These are phyloP conservation scores for Xylota segnis DNA, from an alignment of 2,888 invertebrate genomes.

Conservation along the genomic window DNA sequence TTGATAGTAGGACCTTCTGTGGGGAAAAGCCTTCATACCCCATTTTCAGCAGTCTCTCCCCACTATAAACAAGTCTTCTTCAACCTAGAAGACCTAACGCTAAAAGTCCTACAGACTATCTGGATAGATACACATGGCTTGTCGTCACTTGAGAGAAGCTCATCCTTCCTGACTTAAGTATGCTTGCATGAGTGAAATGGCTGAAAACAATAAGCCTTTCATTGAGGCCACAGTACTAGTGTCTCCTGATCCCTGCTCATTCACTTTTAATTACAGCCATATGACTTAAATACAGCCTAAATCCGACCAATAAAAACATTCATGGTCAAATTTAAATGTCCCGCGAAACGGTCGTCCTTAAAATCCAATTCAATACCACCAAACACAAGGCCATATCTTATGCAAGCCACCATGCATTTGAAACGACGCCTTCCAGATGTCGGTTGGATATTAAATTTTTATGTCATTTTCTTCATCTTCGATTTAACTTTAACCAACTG, in stretches of 20 bases:
- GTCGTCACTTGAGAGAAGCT: no score
- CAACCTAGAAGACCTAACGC: no score
- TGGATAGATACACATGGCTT: no score
- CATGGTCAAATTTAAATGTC: conserved; percentile 2
- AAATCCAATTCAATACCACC: neutral
- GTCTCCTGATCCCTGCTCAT: neutral
- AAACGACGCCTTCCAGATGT: conserved; percentile 16
- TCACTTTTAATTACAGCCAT: neutral
- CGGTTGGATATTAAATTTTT: conserved; percentile 5
- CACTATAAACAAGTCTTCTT: no score
- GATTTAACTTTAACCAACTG: conserved; percentile 18
- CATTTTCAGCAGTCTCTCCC: no score
- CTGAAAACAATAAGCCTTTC: no score
- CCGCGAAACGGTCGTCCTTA: neutral
- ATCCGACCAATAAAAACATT: neutral
- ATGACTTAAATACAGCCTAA: neutral
- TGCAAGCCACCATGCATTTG: neutral
- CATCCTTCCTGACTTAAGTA: no score
- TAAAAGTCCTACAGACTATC: no score
- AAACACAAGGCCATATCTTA: neutral
- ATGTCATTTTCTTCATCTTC: conserved; percentile 2
- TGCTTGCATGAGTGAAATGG: no score
- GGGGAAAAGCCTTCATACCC: no score
- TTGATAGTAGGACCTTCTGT: no score
- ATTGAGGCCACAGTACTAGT: no score